Evolutionary conservation across 2,797 vertebrate genomes (phyloP).

Genomic region (Hephaestus fuliginosus): DNA sequence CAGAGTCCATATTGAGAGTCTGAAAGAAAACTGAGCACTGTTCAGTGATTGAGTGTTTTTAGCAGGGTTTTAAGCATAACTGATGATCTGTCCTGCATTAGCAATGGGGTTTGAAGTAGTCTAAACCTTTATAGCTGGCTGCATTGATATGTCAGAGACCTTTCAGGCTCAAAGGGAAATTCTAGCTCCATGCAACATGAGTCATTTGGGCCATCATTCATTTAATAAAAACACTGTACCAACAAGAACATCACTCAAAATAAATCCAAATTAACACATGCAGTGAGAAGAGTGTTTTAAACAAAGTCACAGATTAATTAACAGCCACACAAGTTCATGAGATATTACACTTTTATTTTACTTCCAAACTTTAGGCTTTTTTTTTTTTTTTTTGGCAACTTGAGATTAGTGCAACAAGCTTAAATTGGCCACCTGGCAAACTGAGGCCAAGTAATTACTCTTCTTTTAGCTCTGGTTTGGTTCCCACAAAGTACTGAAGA

Average conservation of each 20-base stretch:
- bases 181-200: not conserved
- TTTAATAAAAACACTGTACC: not conserved
- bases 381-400: not conserved
- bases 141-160: slow-evolving; percentile 8
- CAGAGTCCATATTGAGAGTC: slow-evolving; percentile 14
- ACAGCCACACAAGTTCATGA: not conserved
- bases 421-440: not conserved
- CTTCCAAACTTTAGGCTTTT: not conserved
- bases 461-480: not conserved
- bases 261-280: not conserved
- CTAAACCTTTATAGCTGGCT: slow-evolving; percentile 11
- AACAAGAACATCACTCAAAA: not conserved
- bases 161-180: slow-evolving; percentile 20
- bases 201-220: not conserved
- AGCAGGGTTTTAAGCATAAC: slow-evolving; percentile 51
- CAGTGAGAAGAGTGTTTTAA: not conserved
- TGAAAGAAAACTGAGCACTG: slow-evolving; percentile 51
- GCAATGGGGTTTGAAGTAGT: slow-evolving; percentile 23
- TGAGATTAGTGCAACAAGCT: not conserved
- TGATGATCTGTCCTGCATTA: slow-evolving; percentile 31
- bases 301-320: not conserved
- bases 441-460: not conserved
- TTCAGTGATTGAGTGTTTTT: slow-evolving; percentile 34
- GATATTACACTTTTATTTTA: not conserved
- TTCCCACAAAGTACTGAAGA: not conserved